Evolutionary conservation across 2,888 invertebrate species (phyloP).

Genomic region (Miltochrista miniata): DNA sequence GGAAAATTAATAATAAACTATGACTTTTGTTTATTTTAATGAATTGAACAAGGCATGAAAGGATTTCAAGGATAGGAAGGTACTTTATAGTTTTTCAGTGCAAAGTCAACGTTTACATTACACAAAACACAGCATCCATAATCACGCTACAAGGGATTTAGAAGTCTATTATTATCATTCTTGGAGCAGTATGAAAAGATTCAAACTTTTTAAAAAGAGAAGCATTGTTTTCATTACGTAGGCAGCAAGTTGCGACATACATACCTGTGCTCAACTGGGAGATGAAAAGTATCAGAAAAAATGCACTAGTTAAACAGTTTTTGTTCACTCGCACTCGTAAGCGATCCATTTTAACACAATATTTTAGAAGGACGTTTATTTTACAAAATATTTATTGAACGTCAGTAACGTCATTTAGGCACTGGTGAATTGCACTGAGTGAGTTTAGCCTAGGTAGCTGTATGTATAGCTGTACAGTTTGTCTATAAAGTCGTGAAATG

Average conservation of each 20-base stretch:
- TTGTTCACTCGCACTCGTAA: slow-evolving; percentile 47
- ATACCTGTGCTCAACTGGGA: slow-evolving; percentile 43
- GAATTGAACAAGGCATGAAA: no score
- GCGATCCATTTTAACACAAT: slow-evolving; percentile 51
- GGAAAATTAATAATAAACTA: no score
- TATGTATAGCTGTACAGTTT: no score
- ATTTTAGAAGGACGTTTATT: slow-evolving; percentile 30
- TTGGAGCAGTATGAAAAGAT: no score
- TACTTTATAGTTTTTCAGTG: no score
- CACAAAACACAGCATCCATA: background rate
- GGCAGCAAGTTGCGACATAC: slow-evolving; percentile 40
- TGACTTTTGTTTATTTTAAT: no score
- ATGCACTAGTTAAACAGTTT: slow-evolving; percentile 36
- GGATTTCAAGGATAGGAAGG: no score
- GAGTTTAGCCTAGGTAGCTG: no score
- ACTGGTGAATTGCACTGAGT: slow-evolving; percentile 18
- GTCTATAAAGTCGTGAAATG: no score
- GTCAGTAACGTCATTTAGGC: slow-evolving; percentile 43
- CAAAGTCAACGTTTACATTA: no score
- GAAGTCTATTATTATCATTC: no score
- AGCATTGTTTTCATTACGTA: slow-evolving; percentile 33
- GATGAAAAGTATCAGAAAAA: slow-evolving; percentile 39
- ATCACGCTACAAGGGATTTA: background rate
- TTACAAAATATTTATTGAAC: slow-evolving; percentile 20
- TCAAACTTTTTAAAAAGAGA: slow-evolving; percentile 13